Conservation (phyloP, 1,140 invertebrate species). For the Drosophila orena region DNA sequence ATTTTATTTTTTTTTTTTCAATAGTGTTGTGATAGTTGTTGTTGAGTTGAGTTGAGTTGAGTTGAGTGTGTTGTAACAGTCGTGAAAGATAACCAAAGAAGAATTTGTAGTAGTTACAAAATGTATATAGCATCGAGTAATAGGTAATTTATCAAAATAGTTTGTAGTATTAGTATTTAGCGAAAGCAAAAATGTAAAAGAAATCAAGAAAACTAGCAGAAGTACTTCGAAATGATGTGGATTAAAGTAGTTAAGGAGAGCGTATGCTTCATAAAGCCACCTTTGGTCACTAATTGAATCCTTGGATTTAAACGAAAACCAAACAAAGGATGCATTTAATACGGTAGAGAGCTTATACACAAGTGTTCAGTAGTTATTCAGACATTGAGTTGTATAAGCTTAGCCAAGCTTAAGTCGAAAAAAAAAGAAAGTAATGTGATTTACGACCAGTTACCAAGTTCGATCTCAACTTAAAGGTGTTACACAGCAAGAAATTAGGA, state of each 20-base stretch:
- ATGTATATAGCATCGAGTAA: constrained; percentile 64
- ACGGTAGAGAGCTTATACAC: constrained; percentile 36
- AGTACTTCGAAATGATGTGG: constrained; percentile 10
- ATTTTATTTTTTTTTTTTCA: constrained; percentile 49
- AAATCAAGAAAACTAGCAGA: constrained; percentile 41
- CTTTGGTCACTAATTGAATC: constrained; percentile 28
- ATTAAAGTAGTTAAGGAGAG: constrained; percentile 17
- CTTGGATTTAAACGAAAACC: constrained; percentile 1
- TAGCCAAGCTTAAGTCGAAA: constrained; percentile 12
- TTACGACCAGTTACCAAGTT: constrained; percentile 30
- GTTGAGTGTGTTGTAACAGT: constrained; percentile 54
- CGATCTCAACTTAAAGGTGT: constrained; percentile 36
- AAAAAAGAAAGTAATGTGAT: constrained; percentile 16
- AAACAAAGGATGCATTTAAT: constrained; percentile 52
- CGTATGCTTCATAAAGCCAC: constrained; percentile 23
- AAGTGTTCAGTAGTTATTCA: constrained; percentile 48
- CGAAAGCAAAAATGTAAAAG: constrained; percentile 40
- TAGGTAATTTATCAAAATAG: constrained; percentile 37
- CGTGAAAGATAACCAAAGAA: constrained; percentile 75
- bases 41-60: constrained; percentile 21
- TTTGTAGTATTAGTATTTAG: constrained; percentile 40
- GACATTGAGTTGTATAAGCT: constrained; percentile 55
- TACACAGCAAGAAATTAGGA: constrained; percentile 42
- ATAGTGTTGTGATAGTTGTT: constrained; percentile 44
- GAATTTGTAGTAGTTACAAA: constrained; percentile 73